Evolutionary conservation across 2,888 invertebrate genomes (phyloP), one percentile per base, ranked within the genome.

Genomic region (Lissocephala sabroskyi): DNA sequence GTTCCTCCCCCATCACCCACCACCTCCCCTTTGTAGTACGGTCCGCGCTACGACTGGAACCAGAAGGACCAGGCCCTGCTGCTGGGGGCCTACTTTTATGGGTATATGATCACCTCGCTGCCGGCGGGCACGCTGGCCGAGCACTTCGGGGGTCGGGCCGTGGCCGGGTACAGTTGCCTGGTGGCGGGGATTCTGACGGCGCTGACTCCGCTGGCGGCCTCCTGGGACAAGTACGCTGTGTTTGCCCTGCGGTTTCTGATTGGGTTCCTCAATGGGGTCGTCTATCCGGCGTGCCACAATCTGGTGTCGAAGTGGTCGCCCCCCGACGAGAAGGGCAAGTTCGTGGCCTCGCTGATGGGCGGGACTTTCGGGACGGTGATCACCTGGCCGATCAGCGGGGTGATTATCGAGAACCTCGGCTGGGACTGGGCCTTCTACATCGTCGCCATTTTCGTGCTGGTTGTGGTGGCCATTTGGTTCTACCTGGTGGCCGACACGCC

Each of bases 251-350:
- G 91, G 61, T 88, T 91, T 62, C 65, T 88, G 1, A 86, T 90
- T 26, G 91, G 91, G 53, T 82, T 88, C 46, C 84, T 89, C 46
- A 89, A 88, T 66, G 91, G 80, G 2, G 82, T 81, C 0, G 64
- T 81, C 10, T 81, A 81, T 65, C 80, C 80, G 0, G 75, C 73
- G n/a, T 81, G 80, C 26, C 80, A 81, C 29, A 87, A 87, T 2
- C 75, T 92, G 49, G 88, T 92, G 3, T 90, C 92, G 0, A 87
- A 88, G 66, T 92, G 92, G 92, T 87, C 91, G 0, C 92, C 92
- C 0, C 91, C 92, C 1, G 86, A 88, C n/a, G 92, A 92, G 77
- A 91, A 90, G 77, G 89, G 91, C 6, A 90, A 91, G 74, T 92
- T 92, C 71, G 86, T 92, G 1, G 89, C 90, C 64, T 88, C 91